A percentile compares a stretch with the other conserved stretches of the same genome.
Evolutionary conservation across 2,888 invertebrate species (phyloP).

Genomic region (Papilio demoleus): DNA sequence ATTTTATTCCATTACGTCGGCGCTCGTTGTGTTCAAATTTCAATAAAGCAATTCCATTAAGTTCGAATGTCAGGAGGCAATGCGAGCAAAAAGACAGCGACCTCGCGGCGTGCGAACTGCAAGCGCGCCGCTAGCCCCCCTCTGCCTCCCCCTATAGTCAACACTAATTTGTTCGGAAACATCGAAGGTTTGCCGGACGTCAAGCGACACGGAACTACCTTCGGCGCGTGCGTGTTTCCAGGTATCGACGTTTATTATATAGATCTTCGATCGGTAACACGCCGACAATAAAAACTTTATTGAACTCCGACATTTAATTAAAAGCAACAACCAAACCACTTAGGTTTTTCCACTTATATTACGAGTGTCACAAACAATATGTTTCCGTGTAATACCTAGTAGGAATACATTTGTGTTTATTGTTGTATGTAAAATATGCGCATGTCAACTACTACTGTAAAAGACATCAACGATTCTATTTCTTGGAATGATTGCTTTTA

Average conservation of each 20-base stretch:
- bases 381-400: conserved; percentile 25
- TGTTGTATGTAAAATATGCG: conserved; percentile 4
- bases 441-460: conserved; percentile 7
- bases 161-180: conserved; percentile 71
- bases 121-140: conserved; percentile 58
- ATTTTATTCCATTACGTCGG: conserved; percentile 76
- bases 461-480: conserved; percentile 32
- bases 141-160: conserved; percentile 43
- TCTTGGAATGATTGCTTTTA: too few relatives aligned
- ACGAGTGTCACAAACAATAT: conserved; percentile 34
- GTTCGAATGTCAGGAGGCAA: conserved; percentile 79
- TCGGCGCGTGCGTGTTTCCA: conserved; percentile 75
- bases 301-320: conserved; percentile 41
- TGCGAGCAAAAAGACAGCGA: conserved; percentile 76
- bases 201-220: conserved; percentile 79
- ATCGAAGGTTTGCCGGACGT: conserved; percentile 82
- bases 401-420: conserved; percentile 11
- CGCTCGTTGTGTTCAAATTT: conserved; percentile 76
- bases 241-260: conserved; percentile 54
- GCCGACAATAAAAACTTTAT: conserved; percentile 37
- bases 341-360: conserved; percentile 37
- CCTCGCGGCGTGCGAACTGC: conserved; percentile 74
- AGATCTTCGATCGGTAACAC: conserved; percentile 42
- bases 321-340: conserved; percentile 32
- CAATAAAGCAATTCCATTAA: conserved; percentile 78